A percentile compares a stretch with the other conserved stretches of the same genome.
Evolutionary conservation across 2,113 vertebrate species (phyloP).

Genomic region (Campylorhamphus procurvoides): DNA sequence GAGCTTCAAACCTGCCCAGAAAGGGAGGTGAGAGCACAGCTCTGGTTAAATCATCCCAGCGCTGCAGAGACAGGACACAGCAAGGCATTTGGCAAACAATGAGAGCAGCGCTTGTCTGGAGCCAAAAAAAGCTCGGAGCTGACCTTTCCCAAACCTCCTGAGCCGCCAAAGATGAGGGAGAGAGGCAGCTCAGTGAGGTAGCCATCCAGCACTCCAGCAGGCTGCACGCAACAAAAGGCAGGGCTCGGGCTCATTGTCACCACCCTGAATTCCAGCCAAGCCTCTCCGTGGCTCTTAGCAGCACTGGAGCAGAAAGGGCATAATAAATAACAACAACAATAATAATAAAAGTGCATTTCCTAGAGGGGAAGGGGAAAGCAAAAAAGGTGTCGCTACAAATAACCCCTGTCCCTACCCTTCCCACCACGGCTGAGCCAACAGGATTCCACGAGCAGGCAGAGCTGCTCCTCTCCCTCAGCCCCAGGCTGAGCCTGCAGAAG

Average conservation of each 20-base stretch:
- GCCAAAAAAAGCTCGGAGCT: neutral
- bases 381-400: neutral
- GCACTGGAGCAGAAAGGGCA: neutral
- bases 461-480: neutral
- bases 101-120: neutral
- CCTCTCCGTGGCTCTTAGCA: neutral
- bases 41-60: neutral
- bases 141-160: constrained; percentile 43
- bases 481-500: neutral
- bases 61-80: neutral
- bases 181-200: neutral
- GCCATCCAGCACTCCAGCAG: neutral
- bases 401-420: neutral
- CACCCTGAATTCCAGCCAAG: neutral
- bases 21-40: neutral
- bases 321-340: neutral
- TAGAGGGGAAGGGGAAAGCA: neutral
- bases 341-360: neutral
- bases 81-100: neutral
- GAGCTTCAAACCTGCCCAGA: neutral
- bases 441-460: neutral
- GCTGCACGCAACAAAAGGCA: neutral
- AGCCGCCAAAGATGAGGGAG: neutral
- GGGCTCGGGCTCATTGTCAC: neutral
- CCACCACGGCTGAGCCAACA: neutral